A percentile compares a stretch with the other conserved stretches of the same genome.
These are phyloP conservation scores for Limosa lapponica DNA, from an alignment of 2,797 vertebrate genomes.

Conservation along the genomic window DNA sequence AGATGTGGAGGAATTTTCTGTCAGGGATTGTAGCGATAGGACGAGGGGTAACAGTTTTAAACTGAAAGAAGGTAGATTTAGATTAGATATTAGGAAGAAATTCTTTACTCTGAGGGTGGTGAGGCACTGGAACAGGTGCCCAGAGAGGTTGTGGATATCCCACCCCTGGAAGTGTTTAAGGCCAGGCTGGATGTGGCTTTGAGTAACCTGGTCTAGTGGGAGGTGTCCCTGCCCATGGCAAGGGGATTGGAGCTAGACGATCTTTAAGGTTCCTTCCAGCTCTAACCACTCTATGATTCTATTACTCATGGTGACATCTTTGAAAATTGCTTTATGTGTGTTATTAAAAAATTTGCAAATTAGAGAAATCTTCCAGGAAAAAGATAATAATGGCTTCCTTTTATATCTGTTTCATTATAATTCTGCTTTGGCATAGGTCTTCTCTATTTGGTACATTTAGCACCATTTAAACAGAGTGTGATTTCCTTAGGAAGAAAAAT, in stretches of 20 bases:
- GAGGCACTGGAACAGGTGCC: not conserved
- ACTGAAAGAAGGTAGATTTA: not conserved
- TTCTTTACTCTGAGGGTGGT: not conserved
- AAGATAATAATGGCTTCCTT: not conserved
- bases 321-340: not conserved
- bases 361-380: not conserved
- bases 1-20: not conserved
- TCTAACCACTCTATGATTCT: not conserved
- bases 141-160: not conserved
- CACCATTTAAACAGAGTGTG: not conserved
- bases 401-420: not conserved
- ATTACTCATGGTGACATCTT: not conserved
- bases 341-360: not conserved
- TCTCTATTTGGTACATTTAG: not conserved
- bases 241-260: not conserved
- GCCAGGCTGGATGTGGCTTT: not conserved
- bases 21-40: not conserved
- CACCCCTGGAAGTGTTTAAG: not conserved
- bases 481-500: not conserved
- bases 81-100: not conserved
- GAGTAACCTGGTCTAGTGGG: not conserved
- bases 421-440: not conserved
- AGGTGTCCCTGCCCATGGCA: not conserved
- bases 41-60: not conserved
- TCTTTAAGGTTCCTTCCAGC: not conserved